These are phyloP conservation scores for Ascaphus truei DNA, from an alignment of 2,113 vertebrate genomes.

Conservation along the genomic window DNA sequence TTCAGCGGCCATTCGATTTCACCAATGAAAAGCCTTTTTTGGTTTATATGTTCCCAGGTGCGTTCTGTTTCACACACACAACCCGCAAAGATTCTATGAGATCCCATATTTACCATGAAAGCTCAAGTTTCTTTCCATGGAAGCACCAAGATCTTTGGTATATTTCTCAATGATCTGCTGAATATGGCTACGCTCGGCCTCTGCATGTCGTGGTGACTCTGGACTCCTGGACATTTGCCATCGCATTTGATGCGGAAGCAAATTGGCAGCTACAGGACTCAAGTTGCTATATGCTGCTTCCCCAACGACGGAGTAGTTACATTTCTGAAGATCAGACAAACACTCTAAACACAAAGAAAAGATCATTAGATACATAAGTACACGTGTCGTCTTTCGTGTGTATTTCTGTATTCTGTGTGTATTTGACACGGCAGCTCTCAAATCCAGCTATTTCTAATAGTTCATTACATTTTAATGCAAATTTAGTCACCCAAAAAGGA, in stretches of 20 bases:
- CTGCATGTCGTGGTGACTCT: not conserved
- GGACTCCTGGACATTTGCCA: not conserved
- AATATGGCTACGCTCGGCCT: constrained; percentile 37
- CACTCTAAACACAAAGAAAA: not conserved
- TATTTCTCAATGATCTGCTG: constrained; percentile 58
- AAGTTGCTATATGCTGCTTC: not conserved
- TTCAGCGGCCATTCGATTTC: no score
- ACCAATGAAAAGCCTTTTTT: no score
- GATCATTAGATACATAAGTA: no score
- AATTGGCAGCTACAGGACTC: not conserved
- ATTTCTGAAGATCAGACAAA: constrained; percentile 13
- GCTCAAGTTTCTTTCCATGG: constrained; percentile 37
- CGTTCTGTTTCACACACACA: no score
- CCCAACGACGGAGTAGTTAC: constrained; percentile 14
- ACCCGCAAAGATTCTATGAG: no score
- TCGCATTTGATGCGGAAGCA: not conserved
- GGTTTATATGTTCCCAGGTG: no score
- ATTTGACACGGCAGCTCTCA: no score
- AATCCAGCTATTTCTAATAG: no score
- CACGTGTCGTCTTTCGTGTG: no score
- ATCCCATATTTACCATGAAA: constrained; percentile 59
- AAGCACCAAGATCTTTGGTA: constrained; percentile 53
- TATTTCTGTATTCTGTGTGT: no score
- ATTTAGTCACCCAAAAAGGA: no score
- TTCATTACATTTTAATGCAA: no score